A percentile compares a stretch with the other conserved stretches of the same genome.
These are phyloP conservation scores for Asteroscopus sphinx DNA, from an alignment of 2,888 invertebrate genomes.

Conservation along the genomic window DNA sequence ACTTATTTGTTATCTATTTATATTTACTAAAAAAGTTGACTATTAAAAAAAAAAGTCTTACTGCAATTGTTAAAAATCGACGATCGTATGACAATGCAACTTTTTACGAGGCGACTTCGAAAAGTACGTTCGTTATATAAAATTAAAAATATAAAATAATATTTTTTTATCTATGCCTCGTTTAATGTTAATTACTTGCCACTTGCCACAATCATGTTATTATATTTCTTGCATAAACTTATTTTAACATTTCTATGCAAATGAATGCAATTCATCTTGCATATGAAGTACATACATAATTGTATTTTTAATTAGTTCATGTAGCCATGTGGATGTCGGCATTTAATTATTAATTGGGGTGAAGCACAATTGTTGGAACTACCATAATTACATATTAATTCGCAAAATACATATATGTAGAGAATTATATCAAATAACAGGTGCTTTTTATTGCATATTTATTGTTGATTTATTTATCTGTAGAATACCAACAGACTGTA, in stretches of 20 bases:
- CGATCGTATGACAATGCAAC: not conserved
- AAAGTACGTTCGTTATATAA: slow-evolving; percentile 1
- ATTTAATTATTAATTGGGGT: slow-evolving; percentile 31
- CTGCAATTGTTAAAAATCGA: slow-evolving; percentile 2
- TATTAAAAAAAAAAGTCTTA: not conserved
- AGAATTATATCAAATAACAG: slow-evolving; percentile 1
- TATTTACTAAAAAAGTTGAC: not conserved
- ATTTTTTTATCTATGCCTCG: slow-evolving; percentile 13
- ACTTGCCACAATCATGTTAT: slow-evolving; percentile 19
- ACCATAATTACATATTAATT: slow-evolving; percentile 5
- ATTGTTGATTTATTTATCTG: not conserved
- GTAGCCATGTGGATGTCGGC: slow-evolving; percentile 33
- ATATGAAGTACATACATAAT: slow-evolving; percentile 34
- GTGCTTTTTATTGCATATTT: slow-evolving; percentile 1
- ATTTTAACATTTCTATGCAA: slow-evolving; percentile 43
- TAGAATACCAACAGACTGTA: too few relatives aligned
- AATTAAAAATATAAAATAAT: not conserved
- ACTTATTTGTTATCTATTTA: not conserved
- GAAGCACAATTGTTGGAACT: slow-evolving; percentile 17
- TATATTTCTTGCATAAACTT: slow-evolving; percentile 38
- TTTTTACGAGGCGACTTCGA: not conserved
- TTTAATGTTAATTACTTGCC: too few relatives aligned
- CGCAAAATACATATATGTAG: not conserved
- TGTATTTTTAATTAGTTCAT: slow-evolving; percentile 50
- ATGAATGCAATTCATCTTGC: slow-evolving; percentile 53